These are phyloP conservation scores for Corella eumyota DNA, from an alignment of 23 tunicate genomes.

Conservation along the genomic window DNA sequence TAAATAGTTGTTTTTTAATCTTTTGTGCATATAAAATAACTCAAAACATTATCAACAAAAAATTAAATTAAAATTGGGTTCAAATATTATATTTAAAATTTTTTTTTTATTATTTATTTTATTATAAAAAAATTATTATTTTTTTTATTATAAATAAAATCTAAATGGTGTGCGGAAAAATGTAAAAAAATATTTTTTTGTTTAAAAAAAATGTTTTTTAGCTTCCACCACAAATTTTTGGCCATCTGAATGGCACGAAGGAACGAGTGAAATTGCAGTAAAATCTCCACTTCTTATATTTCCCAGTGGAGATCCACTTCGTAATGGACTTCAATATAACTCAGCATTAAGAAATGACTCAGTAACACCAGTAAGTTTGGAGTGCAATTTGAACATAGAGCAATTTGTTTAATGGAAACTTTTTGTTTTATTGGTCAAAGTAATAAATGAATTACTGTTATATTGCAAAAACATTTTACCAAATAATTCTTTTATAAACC, in stretches of 20 bases:
- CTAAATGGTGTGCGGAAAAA: no score
- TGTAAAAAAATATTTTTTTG: no score
- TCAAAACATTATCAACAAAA: not conserved
- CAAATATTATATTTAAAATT: not conserved
- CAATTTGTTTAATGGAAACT: no score
- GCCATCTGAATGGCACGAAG: conserved; percentile 71
- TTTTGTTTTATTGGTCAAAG: no score
- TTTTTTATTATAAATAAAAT: not conserved
- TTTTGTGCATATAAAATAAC: not conserved
- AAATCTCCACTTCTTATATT: conserved; percentile 80
- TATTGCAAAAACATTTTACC: no score
- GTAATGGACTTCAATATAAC: conserved; percentile 53
- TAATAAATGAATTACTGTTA: no score
- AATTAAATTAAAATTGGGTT: not conserved
- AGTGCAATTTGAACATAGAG: no score
- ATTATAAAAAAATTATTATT: not conserved
- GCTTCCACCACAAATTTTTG: conserved; percentile 26
- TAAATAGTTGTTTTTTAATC: conserved; percentile 1
- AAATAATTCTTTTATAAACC: no score
- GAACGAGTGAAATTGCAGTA: conserved; percentile 57
- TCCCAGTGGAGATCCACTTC: conserved; percentile 67
- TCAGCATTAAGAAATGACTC: conserved; percentile 79
- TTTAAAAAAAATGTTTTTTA: no score
- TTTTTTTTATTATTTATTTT: not conserved
- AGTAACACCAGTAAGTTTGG: conserved; percentile 43